Evolutionary conservation across 2,888 invertebrate genomes (phyloP), one percentile per base, ranked within the genome.

Genomic region (Ceraclea dissimilis): DNA sequence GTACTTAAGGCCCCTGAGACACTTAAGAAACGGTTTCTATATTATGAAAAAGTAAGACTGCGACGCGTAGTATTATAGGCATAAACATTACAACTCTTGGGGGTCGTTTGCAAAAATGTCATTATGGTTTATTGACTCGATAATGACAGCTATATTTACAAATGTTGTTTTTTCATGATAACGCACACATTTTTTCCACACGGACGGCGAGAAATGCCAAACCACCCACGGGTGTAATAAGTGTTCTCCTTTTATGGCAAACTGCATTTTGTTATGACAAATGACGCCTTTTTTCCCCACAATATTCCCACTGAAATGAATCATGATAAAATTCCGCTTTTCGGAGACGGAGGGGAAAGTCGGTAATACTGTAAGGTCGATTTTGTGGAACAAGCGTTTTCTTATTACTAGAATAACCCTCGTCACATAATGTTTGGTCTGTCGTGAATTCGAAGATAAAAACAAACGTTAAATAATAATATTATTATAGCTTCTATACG

Each of bases 91-190:
- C 39, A 39, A 13, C 39, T 39, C 39, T 39, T 39, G 39, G 39
- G 39, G 39, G 39, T 39, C 39, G 39, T 39, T 39, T 39, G 39
- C 39, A 39, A 39, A 39, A 39, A 39, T 39, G 39, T 39, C 39
- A 39, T 39, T 39, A 39, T 39, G 13, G n/a, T 39, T 39, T 39
- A 39, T 39, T 39, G 39, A 39, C 39, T 39, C 39, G 39, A 39
- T 39, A 39, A 39, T 39, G 39, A 39, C 39, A 16, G 39, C 39
- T 13, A 39, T 39, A 39, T 39, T 39, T 39, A 39, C 16, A 16
- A 39, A 39, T 39, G 39, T 39, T 39, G 13, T 39, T 39, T 39
- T 39, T 39, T 39, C 39, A 16, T 13, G 39, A 4, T 39, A 39
- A 4, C 39, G 13, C 16, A 39, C 16, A 39, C 39, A 39, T n/a